Base-by-base conservation (phyloP, 1,140 invertebrate species). In the Heliconius melpomene region DNA sequence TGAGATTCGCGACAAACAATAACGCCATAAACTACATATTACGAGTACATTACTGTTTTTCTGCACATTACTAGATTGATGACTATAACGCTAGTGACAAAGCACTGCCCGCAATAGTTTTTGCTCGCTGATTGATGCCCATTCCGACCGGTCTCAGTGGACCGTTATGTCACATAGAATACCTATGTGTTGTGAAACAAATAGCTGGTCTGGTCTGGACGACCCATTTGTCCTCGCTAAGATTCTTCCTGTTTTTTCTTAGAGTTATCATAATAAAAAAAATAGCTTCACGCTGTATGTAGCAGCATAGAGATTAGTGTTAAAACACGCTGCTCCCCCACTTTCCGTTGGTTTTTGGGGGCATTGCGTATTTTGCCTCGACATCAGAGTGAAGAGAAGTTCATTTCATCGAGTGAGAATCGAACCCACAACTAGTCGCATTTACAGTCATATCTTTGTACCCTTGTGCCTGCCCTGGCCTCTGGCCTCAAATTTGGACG, bases 31-130 rank as follows among this genome's bases (percentile, higher is more conserved):
- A 71, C 26, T 36, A 71, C 16, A 71, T 71, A 7, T 71, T 16
- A 72, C 32, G 32, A 36, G 32, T 36, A 36, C 18, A 36, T 60
- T 60, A 60, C 57, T 3, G 23, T 66, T 66, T 66, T 66, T 66
- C 46, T 29, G 20, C 16, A 38, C 46, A 23, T 52, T 16, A 36
- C 75, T 40, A 75, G 78, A 79, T 75, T 76, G 74, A 76, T 76
- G 78, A 75, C 60, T 46, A 75, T 83, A 86, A 87, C 85, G 74
- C 75, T 74, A 77, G 78, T 77, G 60, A 85, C 79, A 79, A 85
- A 77, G 75, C 32, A 70, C 5, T 78, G 54, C 54, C 78, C 52
- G 71, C 71, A 50, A 75, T 82, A 77, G 81, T 85, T 87, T 89
- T 86, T 85, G 84, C 83, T 79, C 81, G 75, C 40, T 29, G 75